Base-by-base conservation (phyloP, 2,797 vertebrate species). In the Eremophila alpestris region DNA sequence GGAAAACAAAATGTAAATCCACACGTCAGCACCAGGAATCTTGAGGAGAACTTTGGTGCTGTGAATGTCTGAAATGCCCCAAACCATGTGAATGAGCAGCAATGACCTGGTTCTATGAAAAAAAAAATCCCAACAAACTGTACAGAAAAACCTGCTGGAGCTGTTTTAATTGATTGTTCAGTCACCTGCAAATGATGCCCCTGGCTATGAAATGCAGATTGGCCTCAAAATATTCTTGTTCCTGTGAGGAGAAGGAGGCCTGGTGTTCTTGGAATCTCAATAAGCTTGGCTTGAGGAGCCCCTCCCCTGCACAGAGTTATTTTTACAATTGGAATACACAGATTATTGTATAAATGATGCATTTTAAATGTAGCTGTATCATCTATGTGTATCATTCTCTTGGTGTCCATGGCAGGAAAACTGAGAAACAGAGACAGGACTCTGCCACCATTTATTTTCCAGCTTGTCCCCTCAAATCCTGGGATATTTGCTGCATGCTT, bases 141-240 rank as follows among this genome's bases (percentile, higher is more conserved):
- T 34, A 9, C 32, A 86, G 64, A 11, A 70, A 83, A 80, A 70
- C 17, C 17, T 23, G 41, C 43, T 68, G 0, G 12, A 78, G 74
- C 36, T 89, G 49, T 75, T 95, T 92, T 93, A 96, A 90, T 93
- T 96, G 90, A 94, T 93, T 94, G 90, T 73, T 96, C 86, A 90
- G 58, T 92, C 96, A 94, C 95, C 94, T 96, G 92, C 70, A 90
- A 90, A 95, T 83, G 89, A 91, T 83, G 93, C 80, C 60, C 18
- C 82, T 80, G 94, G 94, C 89, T 91, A 89, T 7, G 16, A 90
- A 87, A 89, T 91, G 84, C 75, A 93, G 93, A 92, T 94, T 74
- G 64, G 22, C 56, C 56, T 74, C 8, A 2, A 56, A 89, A 82
- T 85, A 32, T 62, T 88, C 58, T 16, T 26, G 29, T 52, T 92